Percentiles rank a stretch among this genome's conserved stretches.
These are phyloP conservation scores for Drosophila albomicans DNA, from an alignment of 1,140 invertebrate genomes.

Conservation along the genomic window DNA sequence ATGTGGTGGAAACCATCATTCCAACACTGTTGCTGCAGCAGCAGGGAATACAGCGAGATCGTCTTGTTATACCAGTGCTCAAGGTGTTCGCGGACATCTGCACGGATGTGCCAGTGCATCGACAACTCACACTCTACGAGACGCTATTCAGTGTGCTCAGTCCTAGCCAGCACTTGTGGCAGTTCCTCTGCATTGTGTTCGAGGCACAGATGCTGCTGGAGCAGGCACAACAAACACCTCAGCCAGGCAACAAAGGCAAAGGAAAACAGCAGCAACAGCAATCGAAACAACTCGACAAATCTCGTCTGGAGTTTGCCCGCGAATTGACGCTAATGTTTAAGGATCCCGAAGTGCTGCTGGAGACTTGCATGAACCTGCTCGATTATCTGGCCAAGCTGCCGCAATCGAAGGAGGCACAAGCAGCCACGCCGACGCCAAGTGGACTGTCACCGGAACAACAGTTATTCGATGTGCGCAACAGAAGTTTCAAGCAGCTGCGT, in stretches of 20 bases:
- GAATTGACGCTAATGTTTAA: slow-evolving; percentile 60
- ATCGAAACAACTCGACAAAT: slow-evolving; percentile 70
- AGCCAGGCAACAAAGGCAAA: not conserved
- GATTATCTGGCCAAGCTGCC: slow-evolving; percentile 85
- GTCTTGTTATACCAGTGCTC: slow-evolving; percentile 89
- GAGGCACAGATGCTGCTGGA: slow-evolving; percentile 88
- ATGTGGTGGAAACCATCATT: slow-evolving; percentile 95
- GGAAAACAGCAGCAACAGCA: slow-evolving; percentile 45
- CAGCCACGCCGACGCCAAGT: slow-evolving; percentile 63
- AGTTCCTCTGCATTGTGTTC: slow-evolving; percentile 90
- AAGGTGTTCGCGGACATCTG: slow-evolving; percentile 95
- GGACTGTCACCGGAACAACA: slow-evolving; percentile 79
- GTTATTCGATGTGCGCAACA: slow-evolving; percentile 89
- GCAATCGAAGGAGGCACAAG: slow-evolving; percentile 20
- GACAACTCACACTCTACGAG: slow-evolving; percentile 91
- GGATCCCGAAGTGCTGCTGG: slow-evolving; percentile 86
- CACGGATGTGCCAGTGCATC: slow-evolving; percentile 95
- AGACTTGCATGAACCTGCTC: slow-evolving; percentile 88
- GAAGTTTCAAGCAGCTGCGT: slow-evolving; percentile 90
- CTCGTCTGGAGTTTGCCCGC: slow-evolving; percentile 58
- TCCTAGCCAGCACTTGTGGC: slow-evolving; percentile 90
- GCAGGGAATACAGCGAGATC: slow-evolving; percentile 53
- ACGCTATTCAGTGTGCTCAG: slow-evolving; percentile 91
- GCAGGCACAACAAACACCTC: slow-evolving; percentile 6
- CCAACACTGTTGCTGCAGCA: slow-evolving; percentile 90